phyloP scores from a whole-genome alignment of 1,140 invertebrate genomes.

The Drosophila elegans region DNA sequence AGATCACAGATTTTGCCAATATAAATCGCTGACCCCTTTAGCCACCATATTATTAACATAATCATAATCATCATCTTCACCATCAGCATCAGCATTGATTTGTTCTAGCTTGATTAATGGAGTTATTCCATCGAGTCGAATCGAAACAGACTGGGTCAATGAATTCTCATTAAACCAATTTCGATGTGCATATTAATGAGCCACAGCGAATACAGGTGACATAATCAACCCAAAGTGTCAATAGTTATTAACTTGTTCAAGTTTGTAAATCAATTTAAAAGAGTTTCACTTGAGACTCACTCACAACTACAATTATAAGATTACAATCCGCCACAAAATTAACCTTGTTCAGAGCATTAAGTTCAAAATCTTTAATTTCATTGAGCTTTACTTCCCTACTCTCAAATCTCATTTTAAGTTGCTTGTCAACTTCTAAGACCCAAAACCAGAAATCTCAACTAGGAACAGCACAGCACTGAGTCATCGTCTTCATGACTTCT shows the following conservation, averaged over 20 bases:
- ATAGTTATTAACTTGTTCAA: conserved; percentile 11
- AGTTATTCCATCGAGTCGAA: conserved; percentile 41
- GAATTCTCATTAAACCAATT: conserved; percentile 53
- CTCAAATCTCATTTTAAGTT: conserved; percentile 18
- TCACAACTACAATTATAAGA: conserved; percentile 27
- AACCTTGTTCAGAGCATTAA: conserved; percentile 37
- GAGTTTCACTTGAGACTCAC: neutral
- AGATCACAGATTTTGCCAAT: conserved; percentile 22
- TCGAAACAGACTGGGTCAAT: conserved; percentile 34
- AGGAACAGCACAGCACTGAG: conserved; percentile 37
- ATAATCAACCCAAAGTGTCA: conserved; percentile 7
- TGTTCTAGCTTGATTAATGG: conserved; percentile 56
- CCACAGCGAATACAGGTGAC: conserved; percentile 20
- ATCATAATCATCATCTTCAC: conserved; percentile 12
- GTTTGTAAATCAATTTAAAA: conserved; percentile 4
- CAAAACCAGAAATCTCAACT: conserved; percentile 27
- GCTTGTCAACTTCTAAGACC: conserved; percentile 22
- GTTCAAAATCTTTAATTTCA: conserved; percentile 15
- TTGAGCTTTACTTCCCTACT: conserved; percentile 18
- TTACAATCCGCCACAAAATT: conserved; percentile 19
- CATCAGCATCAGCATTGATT: conserved; percentile 19
- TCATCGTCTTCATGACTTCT: conserved; percentile 37
- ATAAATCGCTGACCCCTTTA: conserved; percentile 41
- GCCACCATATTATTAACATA: conserved; percentile 29
- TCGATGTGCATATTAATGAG: conserved; percentile 42